These are phyloP conservation scores for Notocelia uddmanniana DNA, from an alignment of 2,888 invertebrate species.

Conservation along the genomic window DNA sequence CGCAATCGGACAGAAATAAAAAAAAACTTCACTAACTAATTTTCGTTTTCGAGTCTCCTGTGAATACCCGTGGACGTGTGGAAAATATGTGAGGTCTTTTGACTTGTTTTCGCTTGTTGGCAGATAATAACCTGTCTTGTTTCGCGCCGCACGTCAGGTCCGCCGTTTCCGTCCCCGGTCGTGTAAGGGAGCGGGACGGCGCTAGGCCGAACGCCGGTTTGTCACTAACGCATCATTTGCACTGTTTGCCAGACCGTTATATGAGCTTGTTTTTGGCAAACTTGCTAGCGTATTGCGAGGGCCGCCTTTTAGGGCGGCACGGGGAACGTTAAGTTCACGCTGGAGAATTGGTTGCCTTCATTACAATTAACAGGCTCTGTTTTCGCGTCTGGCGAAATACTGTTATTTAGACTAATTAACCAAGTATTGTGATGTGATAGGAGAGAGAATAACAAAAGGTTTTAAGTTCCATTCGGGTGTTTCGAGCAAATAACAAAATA, in stretches of 20 bases:
- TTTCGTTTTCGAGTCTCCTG: constrained; percentile 81
- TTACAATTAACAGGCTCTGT: constrained; percentile 79
- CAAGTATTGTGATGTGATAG: constrained; percentile 75
- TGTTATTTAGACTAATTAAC: constrained; percentile 83
- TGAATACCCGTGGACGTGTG: constrained; percentile 83
- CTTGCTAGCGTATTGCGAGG: constrained; percentile 72
- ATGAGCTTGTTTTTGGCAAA: constrained; percentile 83
- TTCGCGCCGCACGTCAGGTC: constrained; percentile 75
- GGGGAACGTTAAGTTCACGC: constrained; percentile 76
- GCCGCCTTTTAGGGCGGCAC: constrained; percentile 74
- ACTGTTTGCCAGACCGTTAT: constrained; percentile 83
- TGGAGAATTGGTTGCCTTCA: constrained; percentile 79
- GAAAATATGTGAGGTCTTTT: constrained; percentile 80
- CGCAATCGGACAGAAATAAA: constrained; percentile 79
- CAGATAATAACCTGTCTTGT: constrained; percentile 85
- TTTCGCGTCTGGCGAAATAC: constrained; percentile 82
- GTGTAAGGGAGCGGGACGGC: constrained; percentile 62
- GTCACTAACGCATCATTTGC: constrained; percentile 83
- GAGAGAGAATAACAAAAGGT: constrained; percentile 71
- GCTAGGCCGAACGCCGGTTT: constrained; percentile 66
- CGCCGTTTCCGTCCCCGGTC: constrained; percentile 59
- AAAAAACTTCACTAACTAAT: constrained; percentile 82
- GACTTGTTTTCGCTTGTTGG: constrained; percentile 75
- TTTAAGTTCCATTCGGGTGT: constrained; percentile 61
- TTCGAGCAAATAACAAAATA: constrained; percentile 28